Evolutionary conservation across 2,888 invertebrate species (phyloP), one percentile per base, ranked within the genome.

Genomic region (Agrotis segetum): DNA sequence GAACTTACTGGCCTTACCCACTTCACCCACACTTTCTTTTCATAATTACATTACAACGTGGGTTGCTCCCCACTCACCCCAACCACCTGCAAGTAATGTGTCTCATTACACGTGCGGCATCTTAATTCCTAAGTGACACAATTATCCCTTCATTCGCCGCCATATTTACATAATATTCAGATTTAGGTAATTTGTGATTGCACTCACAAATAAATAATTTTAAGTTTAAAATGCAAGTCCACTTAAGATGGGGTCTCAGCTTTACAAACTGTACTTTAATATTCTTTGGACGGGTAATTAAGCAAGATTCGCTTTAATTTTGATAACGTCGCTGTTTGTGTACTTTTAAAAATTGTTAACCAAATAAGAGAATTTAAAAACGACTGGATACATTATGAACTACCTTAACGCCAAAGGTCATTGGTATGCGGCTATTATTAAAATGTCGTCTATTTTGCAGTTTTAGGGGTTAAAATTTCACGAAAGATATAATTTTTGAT

Each of bases 191-290:
- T 87, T 86, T 84, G 82, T 78, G 82, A 80, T 71, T 87, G 80
- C 81, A 85, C 78, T 83, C 82, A 82, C 82, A 81, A 85, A 86
- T 82, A 83, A 87, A 88, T 88, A 40, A 40, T 11, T 11, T 88
- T 86, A 81, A 86, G 87, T 87, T 85, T 87, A 85, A 73, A 85
- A 82, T 79, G 78, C 70, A 74, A 67, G 68, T 67, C 50, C 79
- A 73, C 68, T 67, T n/a, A 49, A 46, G 34, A 67, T 44, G 55
- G 44, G 19, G 9, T 69, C 40, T 19, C 34, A 56, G 55, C 44
- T 75, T 61, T 80, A 67, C 29, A 65, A 78, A 80, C 64, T 68
- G 58, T 79, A 60, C 62, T 77, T 77, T 79, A 46, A 49, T 67
- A 53, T 68, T 63, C 58, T 78, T 66, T 29, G 19, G 16, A 65